Conservation (phyloP, 2,888 invertebrate genomes). For the Hedychridium roseum region DNA sequence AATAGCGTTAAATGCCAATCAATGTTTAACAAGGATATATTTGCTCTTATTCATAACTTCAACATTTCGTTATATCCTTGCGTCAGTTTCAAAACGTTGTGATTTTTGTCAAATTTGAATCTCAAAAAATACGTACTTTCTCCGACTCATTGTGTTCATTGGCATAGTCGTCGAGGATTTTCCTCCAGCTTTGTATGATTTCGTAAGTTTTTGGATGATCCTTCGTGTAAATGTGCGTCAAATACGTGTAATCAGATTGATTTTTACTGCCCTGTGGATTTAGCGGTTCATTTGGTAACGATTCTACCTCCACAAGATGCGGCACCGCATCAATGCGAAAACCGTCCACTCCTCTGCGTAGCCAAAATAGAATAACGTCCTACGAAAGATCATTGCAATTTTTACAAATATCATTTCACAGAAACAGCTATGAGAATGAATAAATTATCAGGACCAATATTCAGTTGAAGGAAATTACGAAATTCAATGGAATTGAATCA, state of each 20-base stretch:
- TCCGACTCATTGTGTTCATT: conserved; percentile 50
- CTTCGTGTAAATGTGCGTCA: conserved; percentile 71
- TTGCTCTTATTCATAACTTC: too few relatives aligned
- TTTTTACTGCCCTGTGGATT: conserved; percentile 64
- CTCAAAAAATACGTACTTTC: conserved; percentile 39
- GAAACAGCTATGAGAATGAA: too few relatives aligned
- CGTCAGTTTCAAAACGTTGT: too few relatives aligned
- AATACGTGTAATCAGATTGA: conserved; percentile 66
- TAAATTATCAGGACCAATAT: too few relatives aligned
- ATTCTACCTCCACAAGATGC: conserved; percentile 73
- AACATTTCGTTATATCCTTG: too few relatives aligned
- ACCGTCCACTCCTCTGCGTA: conserved; percentile 84
- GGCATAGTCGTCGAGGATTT: conserved; percentile 66
- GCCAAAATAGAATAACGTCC: conserved; percentile 79
- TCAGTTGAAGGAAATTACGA: too few relatives aligned
- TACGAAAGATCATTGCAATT: conserved; percentile 49
- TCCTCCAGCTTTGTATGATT: conserved; percentile 68
- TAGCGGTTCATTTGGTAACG: too few relatives aligned
- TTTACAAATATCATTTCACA: too few relatives aligned
- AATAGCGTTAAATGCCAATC: too few relatives aligned
- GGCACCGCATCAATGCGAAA: conserved; percentile 84
- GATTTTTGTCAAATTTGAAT: too few relatives aligned
- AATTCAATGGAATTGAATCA: too few relatives aligned
- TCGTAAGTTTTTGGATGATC: conserved; percentile 70
- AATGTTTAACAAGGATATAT: too few relatives aligned